Percentiles rank a stretch among this genome's conserved stretches.
Conservation (phyloP, 2,113 vertebrate genomes). For the Struthio camelus region DNA sequence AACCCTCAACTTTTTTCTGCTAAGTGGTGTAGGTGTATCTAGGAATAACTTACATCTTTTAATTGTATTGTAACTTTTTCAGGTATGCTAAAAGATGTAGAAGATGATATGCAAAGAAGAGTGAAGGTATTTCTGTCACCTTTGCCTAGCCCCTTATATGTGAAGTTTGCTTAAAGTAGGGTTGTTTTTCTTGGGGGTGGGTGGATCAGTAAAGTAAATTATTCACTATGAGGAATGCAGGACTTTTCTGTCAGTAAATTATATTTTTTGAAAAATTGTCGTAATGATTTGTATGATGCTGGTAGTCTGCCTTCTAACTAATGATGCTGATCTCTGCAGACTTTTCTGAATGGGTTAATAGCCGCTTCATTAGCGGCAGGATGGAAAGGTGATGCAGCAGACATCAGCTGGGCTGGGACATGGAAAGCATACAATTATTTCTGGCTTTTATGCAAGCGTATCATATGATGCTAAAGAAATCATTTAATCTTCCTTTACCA, state of each 20-base stretch:
- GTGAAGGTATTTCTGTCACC: constrained; percentile 85
- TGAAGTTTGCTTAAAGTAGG: background rate
- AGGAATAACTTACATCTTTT: background rate
- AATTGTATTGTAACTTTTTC: background rate
- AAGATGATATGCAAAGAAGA: constrained; percentile 97
- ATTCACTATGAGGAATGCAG: background rate
- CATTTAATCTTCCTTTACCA: background rate
- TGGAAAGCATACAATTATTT: background rate
- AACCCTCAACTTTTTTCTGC: background rate
- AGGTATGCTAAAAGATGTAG: constrained; percentile 99
- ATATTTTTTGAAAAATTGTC: background rate
- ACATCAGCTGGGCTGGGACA: background rate
- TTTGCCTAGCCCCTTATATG: background rate
- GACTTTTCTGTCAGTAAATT: background rate
- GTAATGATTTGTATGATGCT: background rate
- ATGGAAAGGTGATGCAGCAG: background rate
- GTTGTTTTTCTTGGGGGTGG: background rate
- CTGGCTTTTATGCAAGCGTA: background rate
- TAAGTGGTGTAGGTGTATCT: background rate
- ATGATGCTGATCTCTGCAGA: background rate
- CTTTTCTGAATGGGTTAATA: background rate
- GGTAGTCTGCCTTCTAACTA: background rate
- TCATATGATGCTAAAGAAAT: background rate
- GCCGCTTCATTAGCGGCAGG: background rate
- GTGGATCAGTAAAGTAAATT: too few relatives aligned